Evolutionary conservation across 2,888 invertebrate species (phyloP), one percentile per base, ranked within the genome.

Genomic region (Pristionchus arcanus): DNA sequence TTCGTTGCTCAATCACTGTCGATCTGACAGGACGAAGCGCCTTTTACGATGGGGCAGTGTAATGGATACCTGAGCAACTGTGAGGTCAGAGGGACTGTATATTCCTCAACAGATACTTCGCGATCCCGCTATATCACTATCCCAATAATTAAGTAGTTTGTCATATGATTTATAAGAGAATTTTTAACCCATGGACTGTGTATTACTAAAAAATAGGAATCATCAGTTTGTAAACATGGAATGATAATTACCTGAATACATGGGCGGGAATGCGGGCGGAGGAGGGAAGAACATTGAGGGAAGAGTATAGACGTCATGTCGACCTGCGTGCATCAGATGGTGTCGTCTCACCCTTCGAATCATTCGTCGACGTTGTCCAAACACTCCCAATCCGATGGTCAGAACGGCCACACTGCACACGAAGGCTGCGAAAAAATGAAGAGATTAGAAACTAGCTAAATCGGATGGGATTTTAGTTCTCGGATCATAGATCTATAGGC

Each of bases 321-420:
- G 37, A 9, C 37, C n/a, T n/a, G 28, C 42, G 28, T 87, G 68
- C 74, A 74, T 74, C 55, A 55, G 19, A 31, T 34, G 49, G 37
- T 63, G 49, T 34, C 87, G 53, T 25, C 87, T 71, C 13, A 88
- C 37, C 28, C 87, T 49, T n/a, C 87, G 28, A 9, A 88, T 37
- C 53, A 37, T 74, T n/a, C 87, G 71, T 31, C 87, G 71, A 37
- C 87, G 55, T 31, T 88, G 74, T 53, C 87, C 87, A 15, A 88
- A 13, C 3, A 88, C 68, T 9, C 87, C 87, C 25, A 88, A n/a
- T 9, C 34, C 71, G 87, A 88, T 88, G 7, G 74, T 74, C 37
- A 71, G 34, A 0, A 88, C 16, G 19, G 59, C 74, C 0, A 88
- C 74, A 55, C 2, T 1, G 25, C 25, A 25, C 31, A 88, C 74